Evolutionary conservation across 1,140 invertebrate genomes (phyloP).

Genomic region (Trichonephila clavipes): DNA sequence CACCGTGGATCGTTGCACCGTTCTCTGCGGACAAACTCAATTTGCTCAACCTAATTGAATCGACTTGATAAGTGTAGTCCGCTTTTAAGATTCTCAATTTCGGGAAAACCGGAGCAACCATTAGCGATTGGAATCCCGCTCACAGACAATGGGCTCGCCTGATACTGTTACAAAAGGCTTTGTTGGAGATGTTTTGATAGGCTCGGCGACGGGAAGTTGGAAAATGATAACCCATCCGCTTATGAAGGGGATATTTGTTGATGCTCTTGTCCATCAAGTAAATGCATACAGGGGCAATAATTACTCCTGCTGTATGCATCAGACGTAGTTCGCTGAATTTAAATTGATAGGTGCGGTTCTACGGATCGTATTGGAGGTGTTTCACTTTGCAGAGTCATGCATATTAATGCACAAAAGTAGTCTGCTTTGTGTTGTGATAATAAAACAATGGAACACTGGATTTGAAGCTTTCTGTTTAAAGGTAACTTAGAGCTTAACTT

Average conservation of each 20-base stretch:
- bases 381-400: background rate
- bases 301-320: background rate
- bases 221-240: slow-evolving; percentile 20
- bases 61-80: slow-evolving; percentile 58
- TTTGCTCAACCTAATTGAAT: slow-evolving; percentile 61
- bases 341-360: background rate
- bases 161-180: background rate
- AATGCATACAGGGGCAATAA: background rate
- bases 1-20: background rate
- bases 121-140: slow-evolving; percentile 57
- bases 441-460: too few species aligned
- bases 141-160: background rate
- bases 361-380: background rate
- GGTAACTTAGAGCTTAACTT: too few species aligned
- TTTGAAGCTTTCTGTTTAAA: too few species aligned
- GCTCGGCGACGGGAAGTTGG: background rate
- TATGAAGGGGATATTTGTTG: slow-evolving; percentile 27
- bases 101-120: slow-evolving; percentile 63
- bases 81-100: slow-evolving; percentile 65
- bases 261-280: background rate
- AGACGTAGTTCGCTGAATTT: background rate
- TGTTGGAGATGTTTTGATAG: slow-evolving; percentile 22
- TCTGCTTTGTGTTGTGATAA: background rate
- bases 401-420: background rate
- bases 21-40: slow-evolving; percentile 62